phyloP scores from a whole-genome alignment of 2,113 vertebrate genomes.

The Stictonetta naevosa region DNA sequence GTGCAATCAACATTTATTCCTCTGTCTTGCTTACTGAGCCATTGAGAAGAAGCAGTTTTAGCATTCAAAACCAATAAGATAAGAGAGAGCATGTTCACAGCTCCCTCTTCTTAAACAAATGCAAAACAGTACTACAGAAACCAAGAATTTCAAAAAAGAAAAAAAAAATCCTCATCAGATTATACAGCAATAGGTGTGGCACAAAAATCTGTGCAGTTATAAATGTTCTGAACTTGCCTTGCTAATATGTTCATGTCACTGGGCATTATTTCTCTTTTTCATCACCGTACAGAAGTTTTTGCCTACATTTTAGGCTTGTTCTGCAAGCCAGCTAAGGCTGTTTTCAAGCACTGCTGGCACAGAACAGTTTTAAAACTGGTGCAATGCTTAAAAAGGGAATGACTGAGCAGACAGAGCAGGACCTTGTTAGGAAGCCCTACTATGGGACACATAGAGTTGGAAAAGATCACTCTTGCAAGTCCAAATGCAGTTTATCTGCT shows the following conservation, averaged over 20 bases:
- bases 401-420: neutral
- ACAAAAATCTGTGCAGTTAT: neutral
- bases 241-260: neutral
- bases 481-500: neutral
- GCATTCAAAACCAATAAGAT: neutral
- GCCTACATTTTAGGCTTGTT: neutral
- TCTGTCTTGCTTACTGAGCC: neutral
- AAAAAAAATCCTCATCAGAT: neutral
- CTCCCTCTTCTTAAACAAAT: neutral
- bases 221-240: neutral
- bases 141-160: neutral
- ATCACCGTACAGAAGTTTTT: neutral
- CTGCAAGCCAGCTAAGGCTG: neutral
- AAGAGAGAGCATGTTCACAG: neutral
- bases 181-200: no score
- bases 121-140: neutral
- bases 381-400: constrained; percentile 48
- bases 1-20: constrained; percentile 27
- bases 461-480: neutral
- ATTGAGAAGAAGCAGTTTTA: constrained; percentile 1
- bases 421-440: neutral
- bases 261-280: neutral
- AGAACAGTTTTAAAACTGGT: neutral
- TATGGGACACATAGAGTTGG: neutral
- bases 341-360: neutral